phyloP scores from a whole-genome alignment of 2,888 invertebrate genomes.

The Apodemia hepburni region DNA sequence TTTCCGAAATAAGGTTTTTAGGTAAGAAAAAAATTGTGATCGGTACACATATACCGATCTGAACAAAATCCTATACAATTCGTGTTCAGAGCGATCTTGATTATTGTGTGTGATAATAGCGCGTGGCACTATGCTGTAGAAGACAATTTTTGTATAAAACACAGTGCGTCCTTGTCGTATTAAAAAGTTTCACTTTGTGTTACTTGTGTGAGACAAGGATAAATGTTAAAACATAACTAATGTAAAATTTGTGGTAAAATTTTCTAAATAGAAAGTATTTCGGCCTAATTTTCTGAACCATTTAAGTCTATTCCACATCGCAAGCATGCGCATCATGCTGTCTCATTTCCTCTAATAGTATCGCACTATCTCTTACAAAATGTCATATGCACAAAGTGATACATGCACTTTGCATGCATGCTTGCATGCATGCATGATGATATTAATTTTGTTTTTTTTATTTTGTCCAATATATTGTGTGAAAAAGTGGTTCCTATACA shows the following conservation, averaged over 20 bases:
- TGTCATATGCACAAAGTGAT: no score
- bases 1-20: background rate
- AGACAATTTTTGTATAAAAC: background rate
- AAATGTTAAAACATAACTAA: background rate
- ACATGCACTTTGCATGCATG: no score
- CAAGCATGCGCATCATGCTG: no score
- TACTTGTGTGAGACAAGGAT: background rate
- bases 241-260: no score
- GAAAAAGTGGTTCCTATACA: background rate
- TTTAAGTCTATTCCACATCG: no score
- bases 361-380: no score
- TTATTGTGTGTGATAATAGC: background rate
- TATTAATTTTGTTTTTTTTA: no score
- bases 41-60: background rate
- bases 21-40: background rate
- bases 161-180: background rate
- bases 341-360: no score
- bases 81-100: background rate
- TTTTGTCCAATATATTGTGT: no score
- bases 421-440: no score
- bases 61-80: slow-evolving; percentile 1
- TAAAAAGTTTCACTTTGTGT: background rate
- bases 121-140: background rate
- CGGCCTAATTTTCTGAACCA: no score
- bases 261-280: no score